These are phyloP conservation scores for Hippolais icterina DNA, from an alignment of 2,113 vertebrate genomes.

Conservation along the genomic window DNA sequence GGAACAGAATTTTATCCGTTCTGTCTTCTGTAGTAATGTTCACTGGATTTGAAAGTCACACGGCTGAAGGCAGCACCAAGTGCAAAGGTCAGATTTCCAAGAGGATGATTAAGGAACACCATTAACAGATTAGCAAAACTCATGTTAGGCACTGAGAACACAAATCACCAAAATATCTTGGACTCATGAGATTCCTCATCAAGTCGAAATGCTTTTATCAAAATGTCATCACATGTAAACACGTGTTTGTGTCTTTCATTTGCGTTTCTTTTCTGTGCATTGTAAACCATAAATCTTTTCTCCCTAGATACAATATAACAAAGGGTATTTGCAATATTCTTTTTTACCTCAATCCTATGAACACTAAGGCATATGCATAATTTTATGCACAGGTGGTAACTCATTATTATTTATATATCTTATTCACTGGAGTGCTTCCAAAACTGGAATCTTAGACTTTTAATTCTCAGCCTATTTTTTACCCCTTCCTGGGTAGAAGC, in stretches of 20 bases:
- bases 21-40: neutral
- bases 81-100: neutral
- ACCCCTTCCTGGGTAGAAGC: neutral
- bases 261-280: neutral
- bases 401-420: conserved; percentile 32
- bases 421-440: conserved; percentile 18
- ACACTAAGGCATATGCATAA: neutral
- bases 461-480: neutral
- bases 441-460: conserved; percentile 19
- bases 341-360: neutral
- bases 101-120: neutral
- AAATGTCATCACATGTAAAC: neutral
- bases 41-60: neutral
- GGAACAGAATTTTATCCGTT: neutral
- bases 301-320: neutral
- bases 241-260: neutral
- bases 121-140: neutral
- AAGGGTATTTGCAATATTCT: neutral
- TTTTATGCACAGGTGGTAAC: conserved; percentile 10
- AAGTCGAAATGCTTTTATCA: neutral
- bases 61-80: neutral
- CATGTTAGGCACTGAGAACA: neutral
- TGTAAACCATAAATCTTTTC: neutral
- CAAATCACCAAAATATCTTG: neutral
- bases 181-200: neutral